Base-by-base conservation (phyloP, 2,888 invertebrate genomes). In the Bellardia bayeri region DNA sequence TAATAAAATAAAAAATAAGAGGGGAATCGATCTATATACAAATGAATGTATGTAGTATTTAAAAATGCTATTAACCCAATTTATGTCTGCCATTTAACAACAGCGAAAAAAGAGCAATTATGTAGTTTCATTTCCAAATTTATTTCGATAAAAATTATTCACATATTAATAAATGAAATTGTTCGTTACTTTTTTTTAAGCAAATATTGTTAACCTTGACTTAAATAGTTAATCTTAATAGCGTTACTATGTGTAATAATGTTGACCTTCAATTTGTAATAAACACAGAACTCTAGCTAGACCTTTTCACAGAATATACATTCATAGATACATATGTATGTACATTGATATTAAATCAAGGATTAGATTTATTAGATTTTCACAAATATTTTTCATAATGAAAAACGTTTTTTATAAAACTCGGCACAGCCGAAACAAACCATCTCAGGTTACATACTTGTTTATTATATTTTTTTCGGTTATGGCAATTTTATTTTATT, bases 101-200 rank as follows among this genome's bases (percentile, higher is more conserved):
- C 16, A 30, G 14, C 42, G 23, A 56, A 51, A 49, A 58, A 63
- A 37, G 23, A 66, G 30, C 71, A 84, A 76, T 76, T 71, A n/a
- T n/a, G n/a, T n/a, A 64, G 64, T 75, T 85, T 58, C 45, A 69
- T 64, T 78, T 82, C 37, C 33, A 78, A 82, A 82, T 86, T 79
- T 79, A 72, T 86, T 74, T 69, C 42, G 79, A 82, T 82, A 86
- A 82, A 72, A 82, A 82, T 86, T 86, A 82, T 79, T 82, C 79
- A 82, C 66, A 54, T 82, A 74, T 82, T 79, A 74, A 75, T 86
- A 74, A 69, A 71, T 75, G 4, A 23, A 78, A 71, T 76, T 42
- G 45, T 45, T 16, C 45, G 45, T 79, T 68, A 58, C 3, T 30
- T 58, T 42, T 58, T 56, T 76, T 40, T 8, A 9, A 69, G 8